Evolutionary conservation across 2,888 invertebrate species (phyloP), one percentile per base, ranked within the genome.

Genomic region (Strigamia crassipes): DNA sequence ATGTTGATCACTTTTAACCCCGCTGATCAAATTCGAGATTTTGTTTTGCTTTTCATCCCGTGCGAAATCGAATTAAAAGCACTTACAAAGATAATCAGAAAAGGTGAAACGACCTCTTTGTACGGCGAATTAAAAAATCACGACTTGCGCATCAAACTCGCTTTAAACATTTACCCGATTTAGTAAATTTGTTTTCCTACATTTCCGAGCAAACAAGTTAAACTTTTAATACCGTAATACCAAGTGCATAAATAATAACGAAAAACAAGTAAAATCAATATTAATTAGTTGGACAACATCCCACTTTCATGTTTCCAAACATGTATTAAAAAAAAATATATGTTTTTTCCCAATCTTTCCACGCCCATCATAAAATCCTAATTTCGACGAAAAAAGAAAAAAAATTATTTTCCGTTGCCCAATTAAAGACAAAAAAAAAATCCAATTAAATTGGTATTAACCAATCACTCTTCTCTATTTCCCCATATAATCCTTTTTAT

Each of bases 1-100:
- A 88, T 94, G 73, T 23, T 12, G 73, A 73, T 73, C 73, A 73
- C 6, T 73, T 73, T 31, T 3, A 5, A 12, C 10, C 13, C 27
- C 38, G 6, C 38, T 38, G 1, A 38, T 38, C 9, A 6, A 38
- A 38, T 6, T 38, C 38, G 38, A 38, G 38, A 10, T 9, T 4
- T 38, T 38, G 2, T 6, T 38, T 38, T 38, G 2, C 27, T 38
- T 38, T 38, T 38, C 6, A 38, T 38, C 38, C 6, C 8, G 10
- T 6, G 38, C 10, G 10, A 38, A 38, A 38, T 10, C 6, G 1
- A 38, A 38, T 38, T 38, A 38, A 38, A 38, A 38, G 6, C 38
- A 38, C 38, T 38, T 38, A 38, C 38, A 38, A 38, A 38, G 38
- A 38, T 38, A 2, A 38, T 6, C 8, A 38, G 38, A 38, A 38